phyloP scores from a whole-genome alignment of 1,140 invertebrate genomes.

The Globodera rostochiensis region DNA sequence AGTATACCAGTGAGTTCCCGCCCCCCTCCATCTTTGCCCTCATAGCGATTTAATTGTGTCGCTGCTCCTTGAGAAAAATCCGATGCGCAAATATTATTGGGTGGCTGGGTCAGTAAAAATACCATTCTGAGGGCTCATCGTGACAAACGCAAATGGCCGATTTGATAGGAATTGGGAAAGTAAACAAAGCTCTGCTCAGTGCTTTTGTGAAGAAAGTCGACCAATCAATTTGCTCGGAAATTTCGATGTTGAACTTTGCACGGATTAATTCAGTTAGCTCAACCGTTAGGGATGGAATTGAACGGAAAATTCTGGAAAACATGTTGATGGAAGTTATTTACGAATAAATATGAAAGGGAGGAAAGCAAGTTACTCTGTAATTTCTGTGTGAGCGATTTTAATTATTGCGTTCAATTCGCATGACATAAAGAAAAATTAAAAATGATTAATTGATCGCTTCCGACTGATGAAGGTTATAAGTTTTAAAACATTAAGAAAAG shows the following conservation, averaged over 20 bases:
- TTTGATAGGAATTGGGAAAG: not conserved
- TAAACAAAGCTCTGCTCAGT: not conserved
- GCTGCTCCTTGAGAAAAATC: not conserved
- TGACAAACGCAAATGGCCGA: not conserved
- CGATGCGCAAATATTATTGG: constrained; percentile 15
- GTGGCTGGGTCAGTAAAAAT: constrained; percentile 6
- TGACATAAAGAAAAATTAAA: not conserved
- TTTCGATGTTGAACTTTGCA: too few species aligned
- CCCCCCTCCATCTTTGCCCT: not conserved
- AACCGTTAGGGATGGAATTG: too few species aligned
- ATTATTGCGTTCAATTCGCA: not conserved
- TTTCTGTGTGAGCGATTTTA: not conserved
- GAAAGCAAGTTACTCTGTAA: not conserved
- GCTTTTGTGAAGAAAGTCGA: not conserved
- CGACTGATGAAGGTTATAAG: not conserved
- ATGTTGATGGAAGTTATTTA: not conserved
- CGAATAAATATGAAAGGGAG: not conserved
- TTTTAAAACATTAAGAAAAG: not conserved
- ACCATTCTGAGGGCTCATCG: constrained; percentile 1
- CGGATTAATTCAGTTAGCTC: too few species aligned
- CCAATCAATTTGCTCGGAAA: not conserved
- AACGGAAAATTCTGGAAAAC: too few species aligned
- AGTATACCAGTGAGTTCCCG: not conserved
- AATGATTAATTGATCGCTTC: not conserved
- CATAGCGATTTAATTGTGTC: constrained; percentile 5